Evolutionary conservation across 2,888 invertebrate species (phyloP), one percentile per base, ranked within the genome.

Genomic region (Aethes cnicana): DNA sequence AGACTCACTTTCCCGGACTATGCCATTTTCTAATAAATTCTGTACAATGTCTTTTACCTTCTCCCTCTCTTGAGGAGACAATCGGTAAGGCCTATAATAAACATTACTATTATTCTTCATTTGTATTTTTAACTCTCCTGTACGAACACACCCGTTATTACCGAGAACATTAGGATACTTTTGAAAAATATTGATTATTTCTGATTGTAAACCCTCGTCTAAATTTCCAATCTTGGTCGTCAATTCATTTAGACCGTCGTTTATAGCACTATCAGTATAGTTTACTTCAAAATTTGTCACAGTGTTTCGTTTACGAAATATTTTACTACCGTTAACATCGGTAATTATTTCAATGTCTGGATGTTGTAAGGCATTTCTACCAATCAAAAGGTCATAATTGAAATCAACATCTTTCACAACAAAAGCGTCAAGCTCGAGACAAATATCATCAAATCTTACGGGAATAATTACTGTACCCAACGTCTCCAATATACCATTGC

Each of bases 391-490:
- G 14, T 53, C 47, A 16, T 56, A 58, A 2, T 11, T 6, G 18
- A 43, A 55, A 39, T 56, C 42, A 3, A 0, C 25, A 18, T 64
- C 62, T 0, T 37, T 41, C 4, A 36, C 55, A 8, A 58, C 55
- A 33, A 43, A 12, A 3, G 62, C 37, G 14, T 62, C 58, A 6
- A 66, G 18, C 41, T 64, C 63, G 16, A 66, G 4, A 25, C 52
- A 52, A 2, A 62, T 6, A 3, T 55, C 50, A 0, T 58, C 36
- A 54, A 65, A 62, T 54, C 26, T 28, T 8, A 62, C 54, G 3
- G 54, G 37, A 1, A 37, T 44, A 1, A 46, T 56, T 0, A 61
- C 53, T 18, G 17, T 53, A 0, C 47, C 59, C 47, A 59, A 58
- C 0, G 44, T 26, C 12, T 54, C 18, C 20, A 61, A 12, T 1